A percentile compares a stretch with the other conserved stretches of the same genome.
Evolutionary conservation across 2,113 vertebrate genomes (phyloP).

Genomic region (Cacatua alba): DNA sequence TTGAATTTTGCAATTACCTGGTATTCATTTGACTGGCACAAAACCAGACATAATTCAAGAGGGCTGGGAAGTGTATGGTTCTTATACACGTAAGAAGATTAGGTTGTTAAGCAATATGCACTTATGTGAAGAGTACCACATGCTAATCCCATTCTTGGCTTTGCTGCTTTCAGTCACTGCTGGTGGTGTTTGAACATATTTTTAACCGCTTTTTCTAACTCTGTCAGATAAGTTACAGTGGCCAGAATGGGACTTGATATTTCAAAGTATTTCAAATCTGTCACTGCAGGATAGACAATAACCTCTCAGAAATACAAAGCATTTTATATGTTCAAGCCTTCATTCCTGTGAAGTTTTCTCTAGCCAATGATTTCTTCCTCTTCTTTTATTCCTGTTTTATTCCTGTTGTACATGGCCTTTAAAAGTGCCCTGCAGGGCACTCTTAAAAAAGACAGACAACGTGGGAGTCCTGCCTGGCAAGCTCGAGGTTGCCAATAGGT

Average conservation of each 20-base stretch:
- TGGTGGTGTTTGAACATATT: background rate
- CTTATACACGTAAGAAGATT: conserved; percentile 28
- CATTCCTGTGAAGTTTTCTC: conserved; percentile 19
- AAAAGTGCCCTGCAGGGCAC: background rate
- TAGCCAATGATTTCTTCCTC: background rate
- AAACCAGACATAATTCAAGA: conserved; percentile 4
- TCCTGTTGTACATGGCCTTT: background rate
- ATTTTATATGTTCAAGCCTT: background rate
- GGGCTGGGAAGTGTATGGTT: background rate
- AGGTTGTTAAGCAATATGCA: conserved; percentile 44
- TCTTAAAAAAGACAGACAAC: background rate
- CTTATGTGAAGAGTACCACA: conserved; percentile 31
- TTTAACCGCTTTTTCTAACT: conserved; percentile 23
- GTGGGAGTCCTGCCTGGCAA: background rate
- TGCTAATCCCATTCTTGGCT: conserved; percentile 40
- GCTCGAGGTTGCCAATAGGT: background rate
- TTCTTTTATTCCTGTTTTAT: background rate
- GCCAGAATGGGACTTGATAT: background rate
- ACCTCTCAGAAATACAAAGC: background rate
- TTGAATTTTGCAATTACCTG: conserved; percentile 42
- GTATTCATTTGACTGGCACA: conserved; percentile 13
- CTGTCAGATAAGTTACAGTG: background rate
- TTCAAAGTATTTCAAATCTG: conserved; percentile 16
- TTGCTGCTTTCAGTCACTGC: background rate
- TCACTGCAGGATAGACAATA: conserved; percentile 4